Evolutionary conservation across 2,888 invertebrate species (phyloP), one percentile per base, ranked within the genome.

Genomic region (Apocheima hispidaria): DNA sequence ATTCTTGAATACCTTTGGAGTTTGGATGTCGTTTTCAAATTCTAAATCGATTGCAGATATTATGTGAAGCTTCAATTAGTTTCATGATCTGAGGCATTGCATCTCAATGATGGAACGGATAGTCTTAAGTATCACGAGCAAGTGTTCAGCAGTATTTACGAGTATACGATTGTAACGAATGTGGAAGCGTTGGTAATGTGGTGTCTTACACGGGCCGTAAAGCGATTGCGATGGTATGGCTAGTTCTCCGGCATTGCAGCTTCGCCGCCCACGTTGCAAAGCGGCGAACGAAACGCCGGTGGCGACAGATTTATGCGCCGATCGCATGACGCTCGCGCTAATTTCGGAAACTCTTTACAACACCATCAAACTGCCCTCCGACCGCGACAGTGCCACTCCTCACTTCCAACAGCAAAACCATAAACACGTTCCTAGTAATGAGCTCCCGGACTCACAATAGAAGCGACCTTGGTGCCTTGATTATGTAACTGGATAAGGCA

Each of bases 221-320:
- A 74, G 68, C 71, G 70, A 75, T 76, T 69, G 76, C 73, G 76
- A 78, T 78, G 60, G 68, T 70, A 77, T 74, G 68, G 66, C 61
- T 65, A 70, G 59, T 68, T 70, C 49, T 66, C 63, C 54, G 66
- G 66, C 68, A 71, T 66, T 75, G 75, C 76, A 78, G 68, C 63
- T 28, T n/a, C 61, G 63, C 75, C 80, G 72, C 78, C 79, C 73
- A 76, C 81, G 65, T 72, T 61, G 72, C 61, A 60, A 57, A 60
- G 68, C 63, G 66, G 71, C 70, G 73, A 71, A 69, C 65, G 65
- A 66, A 69, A 69, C 69, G 71, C 63, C 70, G 71, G 74, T 72
- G 79, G 74, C 78, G 86, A 86, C 82, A 83, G 84, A 88, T 90
- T 89, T 88, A 90, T 87, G 83, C 66, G 73, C 64, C 71, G 79